Percentiles rank a stretch among this genome's conserved stretches.
phyloP scores from a whole-genome alignment of 1,140 invertebrate genomes.

The Conus ventricosus region DNA sequence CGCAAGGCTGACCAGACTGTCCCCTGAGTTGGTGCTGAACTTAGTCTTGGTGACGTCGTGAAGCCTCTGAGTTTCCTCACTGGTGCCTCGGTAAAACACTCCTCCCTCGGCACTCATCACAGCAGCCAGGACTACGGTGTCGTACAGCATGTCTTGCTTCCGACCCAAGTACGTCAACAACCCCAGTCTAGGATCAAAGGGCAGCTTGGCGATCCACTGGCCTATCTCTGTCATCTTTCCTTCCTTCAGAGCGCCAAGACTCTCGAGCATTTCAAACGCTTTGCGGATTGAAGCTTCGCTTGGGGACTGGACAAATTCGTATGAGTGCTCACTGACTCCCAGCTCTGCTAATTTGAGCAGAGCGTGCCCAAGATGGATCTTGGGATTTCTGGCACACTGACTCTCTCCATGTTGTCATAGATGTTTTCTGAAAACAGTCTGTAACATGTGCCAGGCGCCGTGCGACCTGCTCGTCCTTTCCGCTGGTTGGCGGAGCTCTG shows the following conservation, averaged over 20 bases:
- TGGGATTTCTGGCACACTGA: conserved; percentile 63
- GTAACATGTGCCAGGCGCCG: conserved; percentile 62
- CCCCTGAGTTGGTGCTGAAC: conserved; percentile 84
- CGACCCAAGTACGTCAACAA: conserved; percentile 52
- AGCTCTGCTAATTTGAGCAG: conserved; percentile 63
- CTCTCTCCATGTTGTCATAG: conserved; percentile 52
- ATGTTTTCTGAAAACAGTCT: conserved; percentile 62
- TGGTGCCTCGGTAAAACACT: conserved; percentile 60
- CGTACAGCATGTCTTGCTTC: conserved; percentile 78
- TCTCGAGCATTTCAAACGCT: conserved; percentile 52
- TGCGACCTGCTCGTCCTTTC: conserved; percentile 70
- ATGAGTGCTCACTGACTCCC: conserved; percentile 55
- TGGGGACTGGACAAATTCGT: conserved; percentile 67
- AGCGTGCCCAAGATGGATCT: conserved; percentile 62
- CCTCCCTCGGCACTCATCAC: conserved; percentile 47
- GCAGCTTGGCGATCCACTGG: conserved; percentile 63
- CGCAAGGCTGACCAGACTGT: conserved; percentile 93
- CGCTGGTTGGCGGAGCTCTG: conserved; percentile 68
- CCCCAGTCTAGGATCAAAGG: conserved; percentile 60
- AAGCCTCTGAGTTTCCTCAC: conserved; percentile 80
- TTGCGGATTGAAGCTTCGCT: conserved; percentile 46
- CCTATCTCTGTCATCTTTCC: conserved; percentile 65
- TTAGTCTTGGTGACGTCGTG: conserved; percentile 75
- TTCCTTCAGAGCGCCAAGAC: conserved; percentile 57
- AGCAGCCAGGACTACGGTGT: conserved; percentile 65